Base-by-base conservation (phyloP, 2,797 vertebrate species). In the Coregonus suidteri region DNA sequence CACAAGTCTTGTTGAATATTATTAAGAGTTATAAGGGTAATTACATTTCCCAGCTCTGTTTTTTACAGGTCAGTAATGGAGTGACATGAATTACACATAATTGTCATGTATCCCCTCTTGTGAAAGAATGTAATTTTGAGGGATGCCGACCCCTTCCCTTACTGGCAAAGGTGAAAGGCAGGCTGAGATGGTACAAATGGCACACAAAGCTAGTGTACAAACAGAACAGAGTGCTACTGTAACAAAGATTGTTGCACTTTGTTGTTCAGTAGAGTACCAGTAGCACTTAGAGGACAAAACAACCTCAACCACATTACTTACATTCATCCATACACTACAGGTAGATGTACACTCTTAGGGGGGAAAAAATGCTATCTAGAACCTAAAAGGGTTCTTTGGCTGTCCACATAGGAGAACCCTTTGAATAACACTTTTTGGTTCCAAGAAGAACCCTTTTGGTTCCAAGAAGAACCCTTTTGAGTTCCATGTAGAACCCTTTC, bases 61-160 rank as follows among this genome's bases (percentile, higher is more conserved):
- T 89, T 87, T 85, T 88, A 87, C 84, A 84, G 93, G 93, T 94
- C 92, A 93, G 93, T 94, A 94, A 94, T 93, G 93, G 92, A 93
- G 91, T 92, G 92, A 93, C 92, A 93, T 91, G 91, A 95, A 93
- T 95, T 94, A 92, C 91, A 91, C 89, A 94, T 94, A 93, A 93
- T 94, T 94, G 92, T 93, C 89, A 90, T 87, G 89, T 88, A 81
- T 91, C 89, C 91, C 89, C 86, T 90, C 91, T 84, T 90, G 91
- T 88, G 91, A 90, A 91, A 94, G 93, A 93, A 92, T 87, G 90
- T 93, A 91, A 93, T 93, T 94, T 92, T 25, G 90, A 90, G 90
- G 20, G 92, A 91, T 82, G 84, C 83, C 81, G 83, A 90, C 91
- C 92, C 90, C 83, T 87, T 93, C 92, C 90, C 90, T 91, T 92